Percentiles rank a stretch among this genome's conserved stretches.
These are phyloP conservation scores for Eclectus roratus DNA, from an alignment of 2,113 vertebrate species.

Conservation along the genomic window DNA sequence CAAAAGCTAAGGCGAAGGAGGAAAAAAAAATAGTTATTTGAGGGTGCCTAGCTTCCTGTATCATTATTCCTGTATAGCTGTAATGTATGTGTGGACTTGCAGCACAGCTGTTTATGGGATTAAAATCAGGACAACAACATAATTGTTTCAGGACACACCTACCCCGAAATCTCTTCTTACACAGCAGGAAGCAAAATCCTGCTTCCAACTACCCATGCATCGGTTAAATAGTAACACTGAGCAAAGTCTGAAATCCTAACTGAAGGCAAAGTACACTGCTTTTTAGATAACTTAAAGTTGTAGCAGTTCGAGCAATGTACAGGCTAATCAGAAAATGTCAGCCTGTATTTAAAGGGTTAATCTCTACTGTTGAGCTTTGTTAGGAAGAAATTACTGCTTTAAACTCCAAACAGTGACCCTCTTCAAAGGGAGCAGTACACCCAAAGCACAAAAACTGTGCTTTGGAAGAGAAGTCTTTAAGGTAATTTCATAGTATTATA, in stretches of 20 bases:
- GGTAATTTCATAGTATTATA: background rate
- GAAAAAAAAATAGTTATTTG: background rate
- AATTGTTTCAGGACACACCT: background rate
- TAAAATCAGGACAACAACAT: background rate
- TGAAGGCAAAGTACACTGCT: conserved; percentile 53
- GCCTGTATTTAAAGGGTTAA: background rate
- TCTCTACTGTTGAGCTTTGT: background rate
- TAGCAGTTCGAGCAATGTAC: background rate
- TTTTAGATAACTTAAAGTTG: conserved; percentile 19
- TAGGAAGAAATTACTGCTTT: background rate
- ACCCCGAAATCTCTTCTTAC: background rate
- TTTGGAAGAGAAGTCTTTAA: background rate
- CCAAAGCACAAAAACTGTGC: background rate
- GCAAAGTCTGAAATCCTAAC: conserved; percentile 52
- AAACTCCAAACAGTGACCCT: background rate
- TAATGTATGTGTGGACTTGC: background rate
- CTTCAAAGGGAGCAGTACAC: background rate
- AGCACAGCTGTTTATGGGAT: background rate
- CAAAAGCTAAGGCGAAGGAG: background rate
- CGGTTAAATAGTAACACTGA: conserved; percentile 61
- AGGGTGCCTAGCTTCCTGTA: background rate
- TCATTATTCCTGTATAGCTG: background rate
- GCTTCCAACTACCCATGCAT: background rate
- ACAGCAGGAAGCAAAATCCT: background rate
- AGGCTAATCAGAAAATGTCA: background rate